A percentile compares a stretch with the other conserved stretches of the same genome.
Conservation (phyloP, 35 echinoderm and acorn worm species). For the Nesometra sesokonis region DNA sequence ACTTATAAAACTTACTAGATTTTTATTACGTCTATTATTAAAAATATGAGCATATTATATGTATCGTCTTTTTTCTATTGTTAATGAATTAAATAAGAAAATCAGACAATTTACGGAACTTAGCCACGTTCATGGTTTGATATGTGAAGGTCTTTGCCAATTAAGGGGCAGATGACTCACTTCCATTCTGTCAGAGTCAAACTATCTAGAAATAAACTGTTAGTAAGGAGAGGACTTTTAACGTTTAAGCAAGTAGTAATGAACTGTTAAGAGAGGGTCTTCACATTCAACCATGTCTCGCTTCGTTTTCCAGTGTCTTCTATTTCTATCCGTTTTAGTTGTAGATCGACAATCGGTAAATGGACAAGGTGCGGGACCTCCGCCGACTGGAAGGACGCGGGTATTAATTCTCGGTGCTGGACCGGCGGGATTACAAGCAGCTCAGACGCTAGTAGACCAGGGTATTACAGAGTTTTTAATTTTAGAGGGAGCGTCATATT, state of each 20-base stretch:
- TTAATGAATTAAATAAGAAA: too few relatives aligned
- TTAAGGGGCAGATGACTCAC: background rate
- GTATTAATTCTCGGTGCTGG: slow-evolving; percentile 1
- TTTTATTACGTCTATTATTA: too few relatives aligned
- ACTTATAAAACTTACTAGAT: too few relatives aligned
- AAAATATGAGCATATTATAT: too few relatives aligned
- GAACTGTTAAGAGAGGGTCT: background rate
- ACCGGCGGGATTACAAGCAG: background rate
- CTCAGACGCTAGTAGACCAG: background rate
- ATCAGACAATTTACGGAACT: too few relatives aligned
- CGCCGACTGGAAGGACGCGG: background rate
- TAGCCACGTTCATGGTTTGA: background rate
- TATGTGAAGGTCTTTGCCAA: background rate
- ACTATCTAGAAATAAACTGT: background rate
- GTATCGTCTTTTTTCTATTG: too few relatives aligned
- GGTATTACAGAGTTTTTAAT: background rate
- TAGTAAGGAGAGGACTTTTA: too few relatives aligned
- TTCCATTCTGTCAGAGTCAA: background rate
- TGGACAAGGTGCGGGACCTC: background rate
- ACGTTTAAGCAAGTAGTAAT: too few relatives aligned
- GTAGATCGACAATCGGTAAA: background rate
- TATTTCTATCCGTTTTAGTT: background rate
- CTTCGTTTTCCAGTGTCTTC: background rate
- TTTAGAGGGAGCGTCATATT: background rate
- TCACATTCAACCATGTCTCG: background rate